Conservation (phyloP, 2,888 invertebrate genomes). For the Gasteruption jaculator region DNA sequence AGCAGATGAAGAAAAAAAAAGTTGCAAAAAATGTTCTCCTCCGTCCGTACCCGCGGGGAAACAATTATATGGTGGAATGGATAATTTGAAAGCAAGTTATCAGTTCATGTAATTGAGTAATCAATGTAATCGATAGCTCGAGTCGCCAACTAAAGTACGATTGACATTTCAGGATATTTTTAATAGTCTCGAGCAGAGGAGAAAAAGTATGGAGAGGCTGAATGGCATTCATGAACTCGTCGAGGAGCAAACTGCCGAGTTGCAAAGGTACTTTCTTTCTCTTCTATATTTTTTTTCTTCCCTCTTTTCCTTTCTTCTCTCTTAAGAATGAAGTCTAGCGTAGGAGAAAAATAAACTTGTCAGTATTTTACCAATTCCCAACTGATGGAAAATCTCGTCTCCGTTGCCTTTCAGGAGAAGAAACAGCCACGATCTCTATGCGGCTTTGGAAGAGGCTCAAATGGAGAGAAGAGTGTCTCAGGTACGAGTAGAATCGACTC, state of each 20-base stretch:
- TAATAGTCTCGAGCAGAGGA: conserved; percentile 45
- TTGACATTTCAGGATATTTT: conserved; percentile 40
- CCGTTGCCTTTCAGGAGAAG: conserved; percentile 29
- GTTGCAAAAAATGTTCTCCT: too few relatives aligned
- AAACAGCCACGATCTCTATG: conserved; percentile 40
- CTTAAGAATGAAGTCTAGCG: too few relatives aligned
- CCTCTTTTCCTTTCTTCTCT: conserved; percentile 3
- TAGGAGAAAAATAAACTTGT: too few relatives aligned
- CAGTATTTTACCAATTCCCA: too few relatives aligned
- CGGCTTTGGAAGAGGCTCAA: conserved; percentile 40
- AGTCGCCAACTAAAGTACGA: neutral
- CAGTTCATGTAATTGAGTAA: neutral
- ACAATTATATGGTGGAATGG: too few relatives aligned
- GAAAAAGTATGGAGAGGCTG: conserved; percentile 44
- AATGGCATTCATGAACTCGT: conserved; percentile 42
- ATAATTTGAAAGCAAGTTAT: neutral
- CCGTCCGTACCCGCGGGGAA: too few relatives aligned
- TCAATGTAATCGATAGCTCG: neutral
- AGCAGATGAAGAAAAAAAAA: too few relatives aligned
- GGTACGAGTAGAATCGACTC: conserved; percentile 26
- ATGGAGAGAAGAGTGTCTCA: conserved; percentile 40
- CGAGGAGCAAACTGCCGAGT: conserved; percentile 33
- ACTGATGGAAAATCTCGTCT: too few relatives aligned
- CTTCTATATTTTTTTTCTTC: neutral
- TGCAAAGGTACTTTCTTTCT: conserved; percentile 28